Evolutionary conservation across 2,797 vertebrate species (phyloP).

Genomic region (Hylomyscus alleni): DNA sequence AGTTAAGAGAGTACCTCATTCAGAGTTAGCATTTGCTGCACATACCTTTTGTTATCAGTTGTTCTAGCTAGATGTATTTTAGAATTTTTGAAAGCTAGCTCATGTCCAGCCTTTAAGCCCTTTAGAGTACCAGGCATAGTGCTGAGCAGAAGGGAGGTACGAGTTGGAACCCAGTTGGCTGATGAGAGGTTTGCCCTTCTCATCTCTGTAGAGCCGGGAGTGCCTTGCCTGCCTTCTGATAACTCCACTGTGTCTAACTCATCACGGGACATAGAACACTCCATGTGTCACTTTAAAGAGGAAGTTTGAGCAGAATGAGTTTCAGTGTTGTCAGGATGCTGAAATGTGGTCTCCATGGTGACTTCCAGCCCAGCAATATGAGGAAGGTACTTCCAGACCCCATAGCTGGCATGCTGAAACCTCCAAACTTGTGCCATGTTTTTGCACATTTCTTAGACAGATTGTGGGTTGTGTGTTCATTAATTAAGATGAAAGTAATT

Average conservation of each 20-base stretch:
- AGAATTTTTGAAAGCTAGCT: neutral
- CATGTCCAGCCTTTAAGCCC: no score
- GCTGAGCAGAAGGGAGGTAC: neutral
- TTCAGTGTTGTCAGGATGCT: neutral
- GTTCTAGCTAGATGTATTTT: neutral
- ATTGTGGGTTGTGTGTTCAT: slow-evolving; percentile 83
- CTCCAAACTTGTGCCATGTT: slow-evolving; percentile 72
- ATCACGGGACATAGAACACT: neutral
- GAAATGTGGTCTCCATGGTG: slow-evolving; percentile 54
- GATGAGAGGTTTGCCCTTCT: neutral
- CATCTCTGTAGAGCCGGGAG: neutral
- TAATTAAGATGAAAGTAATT: slow-evolving; percentile 80
- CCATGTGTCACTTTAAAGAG: neutral
- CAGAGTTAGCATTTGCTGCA: neutral
- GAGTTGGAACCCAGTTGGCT: neutral
- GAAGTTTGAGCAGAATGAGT: neutral
- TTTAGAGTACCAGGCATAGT: neutral
- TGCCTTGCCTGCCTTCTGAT: neutral
- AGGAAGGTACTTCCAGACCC: slow-evolving; percentile 78
- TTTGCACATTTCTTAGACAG: slow-evolving; percentile 82
- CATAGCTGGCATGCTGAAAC: slow-evolving; percentile 56
- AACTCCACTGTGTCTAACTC: neutral
- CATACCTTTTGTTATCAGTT: neutral
- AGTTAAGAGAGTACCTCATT: neutral
- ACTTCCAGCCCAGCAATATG: slow-evolving; percentile 52